A percentile compares a stretch with the other conserved stretches of the same genome.
Conservation (phyloP, 2,888 invertebrate genomes). For the Linnaemya vulpina region DNA sequence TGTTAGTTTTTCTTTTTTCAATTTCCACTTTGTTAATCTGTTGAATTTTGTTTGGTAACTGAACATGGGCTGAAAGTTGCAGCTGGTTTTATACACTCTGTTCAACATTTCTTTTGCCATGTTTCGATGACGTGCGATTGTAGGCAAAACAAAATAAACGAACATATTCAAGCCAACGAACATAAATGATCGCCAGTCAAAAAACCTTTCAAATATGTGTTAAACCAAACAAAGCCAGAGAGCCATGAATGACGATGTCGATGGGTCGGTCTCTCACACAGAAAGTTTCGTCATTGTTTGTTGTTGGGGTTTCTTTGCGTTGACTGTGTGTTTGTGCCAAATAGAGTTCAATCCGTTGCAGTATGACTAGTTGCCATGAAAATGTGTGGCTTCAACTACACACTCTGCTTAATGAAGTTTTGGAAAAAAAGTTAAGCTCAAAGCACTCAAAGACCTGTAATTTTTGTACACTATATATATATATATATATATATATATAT, state of each 20-base stretch:
- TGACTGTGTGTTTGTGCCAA: constrained; percentile 4
- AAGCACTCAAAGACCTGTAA: too few species aligned
- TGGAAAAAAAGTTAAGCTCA: not conserved
- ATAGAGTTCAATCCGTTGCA: constrained; percentile 9
- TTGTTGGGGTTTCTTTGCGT: constrained; percentile 9
- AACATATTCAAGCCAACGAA: constrained; percentile 20
- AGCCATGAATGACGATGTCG: constrained; percentile 8
- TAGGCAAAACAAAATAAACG: constrained; percentile 48
- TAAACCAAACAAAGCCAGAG: constrained; percentile 36
- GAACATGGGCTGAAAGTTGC: constrained; percentile 59
- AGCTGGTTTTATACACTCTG: constrained; percentile 67
- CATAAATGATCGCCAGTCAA: constrained; percentile 31
- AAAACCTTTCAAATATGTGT: constrained; percentile 55
- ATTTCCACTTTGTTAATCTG: constrained; percentile 44
- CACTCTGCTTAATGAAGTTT: not conserved
- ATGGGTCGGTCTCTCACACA: not conserved
- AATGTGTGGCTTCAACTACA: not conserved
- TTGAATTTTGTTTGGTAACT: constrained; percentile 65
- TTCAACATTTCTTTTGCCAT: constrained; percentile 61
- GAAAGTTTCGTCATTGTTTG: constrained; percentile 44
- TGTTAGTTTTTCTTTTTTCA: constrained; percentile 15
- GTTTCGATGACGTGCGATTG: constrained; percentile 63
- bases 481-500: too few species aligned
- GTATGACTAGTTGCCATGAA: not conserved
- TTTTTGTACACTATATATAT: too few species aligned